A percentile compares a stretch with the other conserved stretches of the same genome.
phyloP scores from a whole-genome alignment of 2,113 vertebrate genomes.

The Phrynosoma platyrhinos region DNA sequence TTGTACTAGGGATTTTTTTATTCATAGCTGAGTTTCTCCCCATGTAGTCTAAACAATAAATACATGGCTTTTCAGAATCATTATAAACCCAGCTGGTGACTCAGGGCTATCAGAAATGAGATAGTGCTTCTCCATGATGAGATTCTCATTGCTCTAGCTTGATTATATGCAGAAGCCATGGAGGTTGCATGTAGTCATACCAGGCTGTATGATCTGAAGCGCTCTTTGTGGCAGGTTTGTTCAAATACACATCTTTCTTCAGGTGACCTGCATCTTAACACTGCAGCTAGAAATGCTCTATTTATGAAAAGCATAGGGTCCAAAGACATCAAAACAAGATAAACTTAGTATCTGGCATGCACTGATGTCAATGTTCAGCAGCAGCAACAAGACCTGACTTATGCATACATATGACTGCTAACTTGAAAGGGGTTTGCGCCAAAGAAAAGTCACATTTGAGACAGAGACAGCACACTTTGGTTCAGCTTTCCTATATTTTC shows the following conservation, averaged over 20 bases:
- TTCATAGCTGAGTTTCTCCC: neutral
- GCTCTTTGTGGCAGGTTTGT: neutral
- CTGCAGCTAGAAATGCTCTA: neutral
- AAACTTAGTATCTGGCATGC: neutral
- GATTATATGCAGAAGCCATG: neutral
- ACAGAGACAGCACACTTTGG: neutral
- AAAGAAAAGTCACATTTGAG: neutral
- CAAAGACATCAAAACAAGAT: neutral
- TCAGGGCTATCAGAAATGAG: too few relatives aligned
- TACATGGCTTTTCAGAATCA: neutral
- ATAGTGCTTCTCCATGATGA: neutral
- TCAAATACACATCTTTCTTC: neutral
- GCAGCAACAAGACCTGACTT: neutral
- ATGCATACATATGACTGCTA: neutral
- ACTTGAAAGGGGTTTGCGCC: slow-evolving; percentile 1
- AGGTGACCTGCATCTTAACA: neutral
- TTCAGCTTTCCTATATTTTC: neutral
- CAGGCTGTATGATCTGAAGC: neutral
- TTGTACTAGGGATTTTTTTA: neutral
- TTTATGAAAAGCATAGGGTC: neutral
- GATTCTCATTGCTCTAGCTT: neutral
- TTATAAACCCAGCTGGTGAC: neutral
- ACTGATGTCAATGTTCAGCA: neutral
- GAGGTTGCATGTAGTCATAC: neutral
- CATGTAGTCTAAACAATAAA: neutral